These are phyloP conservation scores for Clarias platycephalus DNA, from an alignment of 2,797 vertebrate genomes.

Conservation along the genomic window DNA sequence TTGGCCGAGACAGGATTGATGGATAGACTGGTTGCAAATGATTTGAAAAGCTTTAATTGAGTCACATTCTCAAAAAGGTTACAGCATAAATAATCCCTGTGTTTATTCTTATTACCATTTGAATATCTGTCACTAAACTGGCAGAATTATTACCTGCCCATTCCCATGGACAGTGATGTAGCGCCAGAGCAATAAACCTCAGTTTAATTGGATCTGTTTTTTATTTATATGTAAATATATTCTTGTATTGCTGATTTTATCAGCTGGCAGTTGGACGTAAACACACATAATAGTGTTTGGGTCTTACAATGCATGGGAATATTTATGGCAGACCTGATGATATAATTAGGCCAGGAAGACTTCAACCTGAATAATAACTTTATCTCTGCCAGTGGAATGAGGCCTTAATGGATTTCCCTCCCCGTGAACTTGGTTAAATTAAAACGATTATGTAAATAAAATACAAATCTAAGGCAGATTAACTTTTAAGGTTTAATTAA, in stretches of 20 bases:
- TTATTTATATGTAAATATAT: constrained; percentile 60
- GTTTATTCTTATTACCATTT: constrained; percentile 52
- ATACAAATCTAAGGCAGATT: constrained; percentile 46
- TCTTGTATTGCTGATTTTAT: constrained; percentile 58
- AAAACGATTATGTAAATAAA: constrained; percentile 58
- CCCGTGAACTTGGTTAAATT: constrained; percentile 46
- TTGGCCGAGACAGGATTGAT: constrained; percentile 20
- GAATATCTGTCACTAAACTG: constrained; percentile 42
- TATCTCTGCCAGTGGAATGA: constrained; percentile 53
- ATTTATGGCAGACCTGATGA: constrained; percentile 46
- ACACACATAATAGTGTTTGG: constrained; percentile 38
- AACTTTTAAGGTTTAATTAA: constrained; percentile 53
- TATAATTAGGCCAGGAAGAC: constrained; percentile 55
- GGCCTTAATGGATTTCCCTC: constrained; percentile 51
- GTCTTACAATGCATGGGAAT: constrained; percentile 50
- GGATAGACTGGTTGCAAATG: constrained; percentile 26
- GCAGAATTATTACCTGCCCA: constrained; percentile 45
- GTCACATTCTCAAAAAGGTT: constrained; percentile 47
- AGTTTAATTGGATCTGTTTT: constrained; percentile 54
- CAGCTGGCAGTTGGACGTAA: constrained; percentile 47
- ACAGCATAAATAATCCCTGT: constrained; percentile 46
- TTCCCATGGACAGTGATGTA: constrained; percentile 41
- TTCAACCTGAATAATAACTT: constrained; percentile 56
- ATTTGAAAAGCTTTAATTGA: constrained; percentile 45
- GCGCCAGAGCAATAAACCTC: constrained; percentile 35